Evolutionary conservation across 1,140 invertebrate genomes (phyloP).

Genomic region (Lasaia peninsularis): DNA sequence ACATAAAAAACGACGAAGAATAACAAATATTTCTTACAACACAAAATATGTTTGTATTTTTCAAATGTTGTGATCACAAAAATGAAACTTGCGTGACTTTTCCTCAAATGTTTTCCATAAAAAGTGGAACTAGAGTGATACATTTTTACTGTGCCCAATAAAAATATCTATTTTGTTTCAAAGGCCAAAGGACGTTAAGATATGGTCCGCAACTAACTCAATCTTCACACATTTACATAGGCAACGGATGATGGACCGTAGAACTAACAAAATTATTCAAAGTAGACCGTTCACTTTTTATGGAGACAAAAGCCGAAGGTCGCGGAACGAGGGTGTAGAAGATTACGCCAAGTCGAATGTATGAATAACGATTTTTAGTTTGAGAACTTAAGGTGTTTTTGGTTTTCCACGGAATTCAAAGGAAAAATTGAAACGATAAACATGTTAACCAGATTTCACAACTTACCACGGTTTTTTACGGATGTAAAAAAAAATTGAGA

Average conservation of each 20-base stretch:
- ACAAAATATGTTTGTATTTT: no score
- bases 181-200: slow-evolving; percentile 18
- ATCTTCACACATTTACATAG: slow-evolving; percentile 57
- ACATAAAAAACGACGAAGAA: no score
- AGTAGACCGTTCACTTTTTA: slow-evolving; percentile 30
- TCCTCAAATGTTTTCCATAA: not conserved
- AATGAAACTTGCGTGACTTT: not conserved
- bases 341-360: slow-evolving; percentile 11
- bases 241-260: slow-evolving; percentile 43
- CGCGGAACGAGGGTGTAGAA: not conserved
- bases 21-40: no score
- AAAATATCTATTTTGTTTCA: slow-evolving; percentile 21
- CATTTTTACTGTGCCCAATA: slow-evolving; percentile 8
- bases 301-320: slow-evolving; percentile 7
- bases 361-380: slow-evolving; percentile 22
- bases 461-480: no score
- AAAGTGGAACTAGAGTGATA: slow-evolving; percentile 2
- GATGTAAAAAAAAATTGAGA: no score
- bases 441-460: no score
- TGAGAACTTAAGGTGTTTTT: not conserved
- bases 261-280: slow-evolving; percentile 64
- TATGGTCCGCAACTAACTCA: slow-evolving; percentile 40
- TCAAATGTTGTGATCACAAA: not conserved
- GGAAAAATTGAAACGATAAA: no score
- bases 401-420: no score